Base-by-base conservation (phyloP, 2,888 invertebrate genomes). In the Habroteleia sp. region DNA sequence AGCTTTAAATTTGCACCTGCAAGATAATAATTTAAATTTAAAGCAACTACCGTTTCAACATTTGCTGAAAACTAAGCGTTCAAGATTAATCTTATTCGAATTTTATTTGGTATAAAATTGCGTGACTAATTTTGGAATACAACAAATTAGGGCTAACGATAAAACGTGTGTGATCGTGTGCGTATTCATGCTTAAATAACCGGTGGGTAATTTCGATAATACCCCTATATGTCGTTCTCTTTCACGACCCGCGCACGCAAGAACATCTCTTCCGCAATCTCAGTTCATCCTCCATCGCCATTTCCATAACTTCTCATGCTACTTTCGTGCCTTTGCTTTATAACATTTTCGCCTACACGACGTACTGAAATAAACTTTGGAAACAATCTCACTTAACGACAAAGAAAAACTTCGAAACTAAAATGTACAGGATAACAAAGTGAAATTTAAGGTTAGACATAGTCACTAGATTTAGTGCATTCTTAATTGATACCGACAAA, bases 221-320 rank as follows among this genome's bases (percentile, higher is more conserved):
- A 29, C 48, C 31, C 37, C 56, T 25, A 44, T 65, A 35, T 44
- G 56, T 68, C 48, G 56, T 44, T 66, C 56, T 56, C 31, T 31
- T 66, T 39, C 46, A 16, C 39, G 65, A 54, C 17, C 37, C 35
- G 25, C 35, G 33, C 66, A 58, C 56, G 56, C 41, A 41, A 68
- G 41, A 58, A 13, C 56, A 39, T 48, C 48, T 48, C 66, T 66
- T 46, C 56, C 48, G 48, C 48, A 58, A 48, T 68, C 48, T 46
- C 25, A 33, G 46, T 27, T 13, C 41, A 48, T 68, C 66, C 39
- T 66, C 46, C 54, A 3, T 33, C 41, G 37, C 66, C 23, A 68
- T 68, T 56, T 68, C 48, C 56, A 56, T 56, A 68, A 56, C 39
- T 68, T 48, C 56, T 56, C 46, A 63, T 63, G 50, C 33, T 17